Evolutionary conservation across 2,113 vertebrate genomes (phyloP), one percentile per base, ranked within the genome.

Genomic region (Lates calcarifer): DNA sequence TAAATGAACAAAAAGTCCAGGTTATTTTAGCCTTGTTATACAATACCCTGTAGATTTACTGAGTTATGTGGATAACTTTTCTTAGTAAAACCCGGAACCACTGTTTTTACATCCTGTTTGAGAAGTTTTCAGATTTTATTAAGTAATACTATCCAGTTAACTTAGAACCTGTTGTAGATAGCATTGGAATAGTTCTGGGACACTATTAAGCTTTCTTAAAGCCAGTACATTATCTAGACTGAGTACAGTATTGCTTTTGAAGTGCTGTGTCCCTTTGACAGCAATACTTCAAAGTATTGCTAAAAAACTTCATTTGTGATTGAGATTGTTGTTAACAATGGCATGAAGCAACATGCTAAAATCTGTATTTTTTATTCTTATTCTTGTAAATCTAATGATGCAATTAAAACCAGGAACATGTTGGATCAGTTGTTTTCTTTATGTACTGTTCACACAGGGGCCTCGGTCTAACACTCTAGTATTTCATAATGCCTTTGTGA

Each of bases 351-450:
- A 31, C 28, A 3, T 43, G 47, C 13, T 60, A 4, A 53, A 41
- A 57, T 72, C 18, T 15, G 9, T 6, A 37, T 1, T 11, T n/a
- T 67, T 51, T 17, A 17, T 69, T 69, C 1, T 49, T 37, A 13
- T 56, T 69, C 2, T 68, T 79, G 69, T 62, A 11, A 57, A 43
- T 69, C 11, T 69, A 58, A 74, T 22, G 22, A 20, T 56, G 31
- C 35, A 57, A 74, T 37, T 68, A 67, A 57, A 68, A 70, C 49
- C 55, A 45, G 15, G 58, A 41, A 68, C 28, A 29, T 68, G 57
- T 29, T 22, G 28, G 47, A 56, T 63, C 3, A 10, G 47, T 18
- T 51, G 6, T 45, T 18, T n/a, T 24, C 1, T 56, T 29, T 61
- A 3, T 53, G 20, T 37, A 6, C 31, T 18, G 5, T 20, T 57